These are phyloP conservation scores for Odobenus rosmarus DNA, from an alignment of 2,113 vertebrate genomes.

Conservation along the genomic window DNA sequence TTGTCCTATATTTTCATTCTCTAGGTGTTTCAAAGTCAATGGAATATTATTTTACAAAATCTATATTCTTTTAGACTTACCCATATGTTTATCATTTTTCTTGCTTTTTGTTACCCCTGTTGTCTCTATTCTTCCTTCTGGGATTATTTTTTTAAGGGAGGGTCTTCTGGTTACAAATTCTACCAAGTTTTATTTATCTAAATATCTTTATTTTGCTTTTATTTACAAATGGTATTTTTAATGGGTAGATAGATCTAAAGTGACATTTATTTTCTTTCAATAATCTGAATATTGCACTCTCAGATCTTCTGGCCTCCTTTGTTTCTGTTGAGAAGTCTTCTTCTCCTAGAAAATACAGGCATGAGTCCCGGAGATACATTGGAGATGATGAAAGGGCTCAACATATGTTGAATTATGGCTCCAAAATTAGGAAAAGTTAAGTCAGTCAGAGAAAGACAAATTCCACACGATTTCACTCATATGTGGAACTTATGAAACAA, in stretches of 20 bases:
- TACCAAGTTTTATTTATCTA: background rate
- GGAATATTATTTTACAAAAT: background rate
- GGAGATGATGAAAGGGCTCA: background rate
- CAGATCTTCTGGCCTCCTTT: background rate
- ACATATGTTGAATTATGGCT: accelerated
- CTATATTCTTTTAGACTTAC: background rate
- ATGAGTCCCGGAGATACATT: background rate
- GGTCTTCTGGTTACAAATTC: background rate
- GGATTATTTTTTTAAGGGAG: background rate
- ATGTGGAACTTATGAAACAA: no score
- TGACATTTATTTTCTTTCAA: background rate
- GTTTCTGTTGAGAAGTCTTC: background rate
- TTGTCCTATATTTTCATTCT: background rate
- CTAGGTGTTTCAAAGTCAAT: background rate
- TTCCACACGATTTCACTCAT: no score
- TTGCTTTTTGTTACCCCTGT: background rate
- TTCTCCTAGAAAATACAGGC: background rate
- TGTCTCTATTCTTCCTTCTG: background rate
- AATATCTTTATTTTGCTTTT: background rate
- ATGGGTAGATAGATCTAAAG: background rate
- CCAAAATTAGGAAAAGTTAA: background rate
- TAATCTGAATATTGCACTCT: background rate
- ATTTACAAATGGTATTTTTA: background rate
- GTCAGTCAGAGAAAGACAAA: no score
- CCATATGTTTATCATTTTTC: background rate